phyloP scores from a whole-genome alignment of 1,140 invertebrate genomes.

The Helicoverpa zea region DNA sequence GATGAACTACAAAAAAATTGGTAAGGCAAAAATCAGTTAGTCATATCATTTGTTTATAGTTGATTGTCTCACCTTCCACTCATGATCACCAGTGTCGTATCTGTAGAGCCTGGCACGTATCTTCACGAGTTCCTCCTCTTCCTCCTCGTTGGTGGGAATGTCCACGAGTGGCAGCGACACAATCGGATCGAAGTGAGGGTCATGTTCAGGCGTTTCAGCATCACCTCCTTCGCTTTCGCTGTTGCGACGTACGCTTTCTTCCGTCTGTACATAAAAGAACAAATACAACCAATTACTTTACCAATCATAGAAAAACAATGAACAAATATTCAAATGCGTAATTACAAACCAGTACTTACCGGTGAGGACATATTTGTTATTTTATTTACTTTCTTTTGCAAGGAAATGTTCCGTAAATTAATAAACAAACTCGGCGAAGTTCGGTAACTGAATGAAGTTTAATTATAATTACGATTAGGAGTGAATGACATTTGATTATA shows the following conservation, averaged over 20 bases:
- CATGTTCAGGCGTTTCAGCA: constrained; percentile 84
- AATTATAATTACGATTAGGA: constrained; percentile 16
- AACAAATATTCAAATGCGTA: not conserved
- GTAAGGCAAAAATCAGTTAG: not conserved
- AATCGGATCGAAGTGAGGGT: constrained; percentile 93
- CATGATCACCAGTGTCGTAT: constrained; percentile 86
- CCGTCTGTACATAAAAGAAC: constrained; percentile 63
- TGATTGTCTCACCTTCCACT: constrained; percentile 88
- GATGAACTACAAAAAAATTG: not conserved
- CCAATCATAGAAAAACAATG: not conserved
- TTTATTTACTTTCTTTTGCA: constrained; percentile 21
- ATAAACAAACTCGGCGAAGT: constrained; percentile 47
- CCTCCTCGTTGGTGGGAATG: constrained; percentile 93
- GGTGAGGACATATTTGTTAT: constrained; percentile 47
- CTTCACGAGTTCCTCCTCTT: constrained; percentile 92
- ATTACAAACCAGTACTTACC: constrained; percentile 28
- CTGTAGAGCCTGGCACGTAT: constrained; percentile 88
- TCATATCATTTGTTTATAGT: not conserved
- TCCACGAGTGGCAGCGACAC: constrained; percentile 92
- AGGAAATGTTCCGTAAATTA: constrained; percentile 21
- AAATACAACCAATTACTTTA: constrained; percentile 34
- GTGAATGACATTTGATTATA: not conserved
- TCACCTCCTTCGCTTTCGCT: constrained; percentile 81
- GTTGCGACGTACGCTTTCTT: constrained; percentile 80
- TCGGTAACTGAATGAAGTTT: constrained; percentile 44